A percentile compares a stretch with the other conserved stretches of the same genome.
Evolutionary conservation across 1,140 invertebrate genomes (phyloP).

Genomic region (Dolichoris vasculosae): DNA sequence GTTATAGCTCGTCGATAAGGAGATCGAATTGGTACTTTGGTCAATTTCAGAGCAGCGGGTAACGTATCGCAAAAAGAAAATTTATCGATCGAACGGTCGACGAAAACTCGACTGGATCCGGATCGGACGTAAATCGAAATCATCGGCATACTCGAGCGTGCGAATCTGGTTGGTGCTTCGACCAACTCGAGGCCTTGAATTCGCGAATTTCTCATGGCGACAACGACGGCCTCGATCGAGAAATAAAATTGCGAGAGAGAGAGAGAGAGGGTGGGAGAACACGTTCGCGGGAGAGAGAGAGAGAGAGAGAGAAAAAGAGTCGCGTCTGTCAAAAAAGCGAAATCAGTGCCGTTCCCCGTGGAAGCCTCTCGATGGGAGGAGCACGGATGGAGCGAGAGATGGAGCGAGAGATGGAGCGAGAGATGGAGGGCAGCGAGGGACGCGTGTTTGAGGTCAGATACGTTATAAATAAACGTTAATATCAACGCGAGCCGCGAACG

Average conservation of each 20-base stretch:
- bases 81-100: neutral
- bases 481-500: conserved; percentile 61
- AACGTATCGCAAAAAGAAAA: neutral
- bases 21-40: neutral
- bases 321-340: conserved; percentile 56
- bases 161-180: neutral
- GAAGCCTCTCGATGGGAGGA: conserved; percentile 50
- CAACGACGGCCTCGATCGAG: conserved; percentile 22
- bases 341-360: conserved; percentile 38
- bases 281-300: conserved; percentile 33
- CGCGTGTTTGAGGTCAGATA: conserved; percentile 66
- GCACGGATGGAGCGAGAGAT: conserved; percentile 34
- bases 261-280: neutral
- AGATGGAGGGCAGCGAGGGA: conserved; percentile 51
- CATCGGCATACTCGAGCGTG: neutral
- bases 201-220: conserved; percentile 34
- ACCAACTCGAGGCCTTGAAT: conserved; percentile 37
- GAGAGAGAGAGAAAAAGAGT: neutral
- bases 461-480: conserved; percentile 72
- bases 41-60: neutral
- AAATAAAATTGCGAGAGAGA: conserved; percentile 8
- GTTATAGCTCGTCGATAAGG: too few relatives aligned
- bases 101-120: neutral
- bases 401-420: conserved; percentile 44
- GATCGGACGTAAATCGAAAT: neutral